phyloP scores from a whole-genome alignment of 2,888 invertebrate genomes.

The Andrena marginata region DNA sequence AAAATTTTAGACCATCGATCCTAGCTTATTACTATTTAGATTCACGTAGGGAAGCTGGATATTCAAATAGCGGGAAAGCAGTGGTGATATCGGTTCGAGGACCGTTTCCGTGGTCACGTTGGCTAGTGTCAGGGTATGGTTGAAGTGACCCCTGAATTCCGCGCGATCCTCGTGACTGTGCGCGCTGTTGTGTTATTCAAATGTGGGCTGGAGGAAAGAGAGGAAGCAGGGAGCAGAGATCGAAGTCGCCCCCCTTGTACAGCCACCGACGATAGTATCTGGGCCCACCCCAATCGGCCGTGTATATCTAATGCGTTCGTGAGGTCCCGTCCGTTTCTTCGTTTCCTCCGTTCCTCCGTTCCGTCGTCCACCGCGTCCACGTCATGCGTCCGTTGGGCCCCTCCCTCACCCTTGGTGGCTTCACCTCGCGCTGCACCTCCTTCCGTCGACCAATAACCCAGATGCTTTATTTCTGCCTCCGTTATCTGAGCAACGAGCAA shows the following conservation, averaged over 20 bases:
- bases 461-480: neutral
- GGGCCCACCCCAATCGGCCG: constrained; percentile 69
- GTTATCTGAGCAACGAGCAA: constrained; percentile 11
- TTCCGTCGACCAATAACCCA: neutral
- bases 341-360: constrained; percentile 7
- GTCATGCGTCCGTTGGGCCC: neutral
- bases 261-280: constrained; percentile 74
- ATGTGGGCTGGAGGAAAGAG: constrained; percentile 49
- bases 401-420: neutral
- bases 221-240: constrained; percentile 28
- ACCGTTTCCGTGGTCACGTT: constrained; percentile 32
- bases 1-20: too few species aligned
- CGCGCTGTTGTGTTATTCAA: constrained; percentile 74
- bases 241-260: constrained; percentile 50
- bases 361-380: neutral
- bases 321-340: constrained; percentile 58
- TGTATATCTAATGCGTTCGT: constrained; percentile 79
- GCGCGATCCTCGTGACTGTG: constrained; percentile 51
- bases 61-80: neutral
- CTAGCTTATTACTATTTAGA: too few species aligned
- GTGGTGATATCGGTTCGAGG: constrained; percentile 3
- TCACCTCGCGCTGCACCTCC: neutral
- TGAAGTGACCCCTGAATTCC: constrained; percentile 60
- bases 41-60: neutral
- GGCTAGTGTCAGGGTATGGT: constrained; percentile 1